Evolutionary conservation across 2,888 invertebrate species (phyloP), one percentile per base, ranked within the genome.

Genomic region (Brachypterus glaber): DNA sequence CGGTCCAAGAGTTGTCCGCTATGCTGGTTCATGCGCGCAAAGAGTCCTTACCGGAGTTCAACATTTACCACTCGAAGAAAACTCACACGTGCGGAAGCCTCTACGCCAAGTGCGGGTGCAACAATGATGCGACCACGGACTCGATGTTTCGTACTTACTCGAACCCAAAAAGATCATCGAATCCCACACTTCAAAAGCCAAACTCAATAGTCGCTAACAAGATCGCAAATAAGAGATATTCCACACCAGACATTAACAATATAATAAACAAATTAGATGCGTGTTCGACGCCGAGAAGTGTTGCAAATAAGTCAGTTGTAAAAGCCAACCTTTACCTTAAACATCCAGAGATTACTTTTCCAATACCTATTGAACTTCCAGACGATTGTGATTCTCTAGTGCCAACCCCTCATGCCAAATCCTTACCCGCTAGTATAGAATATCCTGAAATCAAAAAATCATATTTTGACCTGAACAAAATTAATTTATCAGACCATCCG

Each of bases 1-100:
- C 56, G 32, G 54, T 56, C 9, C 47, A 47, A 17, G 48, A 55
- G 35, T 35, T 57, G 18, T 54, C 55, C 4, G 52, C 53, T 30
- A 56, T 60, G 53, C 41, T 60, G 30, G 50, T 51, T 33, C 53
- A 57, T 45, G 57, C 60, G 48, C 58, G 50, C 33, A 52, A 51
- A 37, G 55, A 54, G 33, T 51, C 57, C 5, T 40, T 48, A 21
- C 43, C 41, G 31, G 46, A 46, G 41, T 47, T 47, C 48, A 48
- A 47, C 42, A 37, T 43, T 18, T 24, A 33, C 17, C 37, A 35
- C 17, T 41, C 39, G 27, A 56, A 58, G 54, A 60, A 60, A 53
- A 52, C 61, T 12, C 64, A 64, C 58, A 63, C 64, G 49, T 67
- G 66, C 54, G 66, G 66, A 43, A 66, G 66, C 48, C 50, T 66